A percentile compares a stretch with the other conserved stretches of the same genome.
These are phyloP conservation scores for Pangasianodon gigas DNA, from an alignment of 2,113 vertebrate genomes.

Conservation along the genomic window DNA sequence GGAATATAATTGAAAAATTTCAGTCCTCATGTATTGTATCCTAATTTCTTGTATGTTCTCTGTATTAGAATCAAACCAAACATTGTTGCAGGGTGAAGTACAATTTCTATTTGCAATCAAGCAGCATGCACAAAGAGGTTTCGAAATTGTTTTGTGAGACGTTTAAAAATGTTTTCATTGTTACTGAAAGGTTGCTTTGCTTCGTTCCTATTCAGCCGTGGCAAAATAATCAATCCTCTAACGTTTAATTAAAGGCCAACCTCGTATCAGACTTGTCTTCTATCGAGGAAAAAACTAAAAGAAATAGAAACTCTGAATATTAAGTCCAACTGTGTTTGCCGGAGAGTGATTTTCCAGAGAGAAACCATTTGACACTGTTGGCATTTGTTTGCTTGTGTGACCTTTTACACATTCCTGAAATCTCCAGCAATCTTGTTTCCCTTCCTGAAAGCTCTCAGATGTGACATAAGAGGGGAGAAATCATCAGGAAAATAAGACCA, in stretches of 20 bases:
- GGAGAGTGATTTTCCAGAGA: conserved; percentile 62
- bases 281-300: conserved; percentile 16
- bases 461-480: conserved; percentile 27
- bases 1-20: not conserved
- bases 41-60: not conserved
- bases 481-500: conserved; percentile 16
- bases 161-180: conserved; percentile 55
- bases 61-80: conserved; percentile 1
- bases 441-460: conserved; percentile 41
- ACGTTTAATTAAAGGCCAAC: conserved; percentile 78
- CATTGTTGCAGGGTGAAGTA: not conserved
- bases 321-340: conserved; percentile 57
- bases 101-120: conserved; percentile 31
- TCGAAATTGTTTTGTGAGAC: conserved; percentile 56
- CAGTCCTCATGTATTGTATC: not conserved
- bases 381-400: conserved; percentile 79
- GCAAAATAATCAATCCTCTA: conserved; percentile 66
- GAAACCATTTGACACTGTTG: conserved; percentile 74
- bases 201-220: conserved; percentile 58
- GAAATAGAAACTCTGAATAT: conserved; percentile 48
- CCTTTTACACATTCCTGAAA: conserved; percentile 79
- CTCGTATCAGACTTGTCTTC: conserved; percentile 66
- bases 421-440: conserved; percentile 69
- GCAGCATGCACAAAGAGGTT: conserved; percentile 37
- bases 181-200: conserved; percentile 56